Percentiles rank a stretch among this genome's conserved stretches.
Evolutionary conservation across 2,797 vertebrate species (phyloP).

Genomic region (Pangasius macronema): DNA sequence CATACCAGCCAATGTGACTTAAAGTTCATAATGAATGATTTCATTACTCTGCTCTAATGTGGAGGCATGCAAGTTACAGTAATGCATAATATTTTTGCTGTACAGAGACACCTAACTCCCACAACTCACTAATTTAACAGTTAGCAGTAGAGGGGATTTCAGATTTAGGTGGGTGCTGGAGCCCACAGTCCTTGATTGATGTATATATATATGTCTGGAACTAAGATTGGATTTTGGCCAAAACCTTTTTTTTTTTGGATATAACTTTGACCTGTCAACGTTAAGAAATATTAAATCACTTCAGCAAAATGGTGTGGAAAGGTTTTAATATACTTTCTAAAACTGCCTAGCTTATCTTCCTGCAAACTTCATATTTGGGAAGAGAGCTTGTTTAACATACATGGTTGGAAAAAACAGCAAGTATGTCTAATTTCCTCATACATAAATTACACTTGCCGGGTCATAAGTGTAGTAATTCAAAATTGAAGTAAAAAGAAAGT

Average conservation of each 20-base stretch:
- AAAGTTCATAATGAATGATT: constrained; percentile 19
- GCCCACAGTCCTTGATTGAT: neutral
- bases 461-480: neutral
- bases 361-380: neutral
- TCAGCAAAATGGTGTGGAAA: neutral
- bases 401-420: neutral
- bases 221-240: neutral
- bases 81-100: neutral
- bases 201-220: too few species aligned
- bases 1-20: neutral
- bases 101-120: neutral
- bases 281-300: neutral
- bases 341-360: neutral
- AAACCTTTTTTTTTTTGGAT: neutral
- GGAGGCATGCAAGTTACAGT: neutral
- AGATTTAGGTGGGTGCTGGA: constrained; percentile 9
- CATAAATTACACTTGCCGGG: neutral
- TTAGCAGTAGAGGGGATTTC: constrained; percentile 16
- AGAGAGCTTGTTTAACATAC: neutral
- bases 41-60: neutral
- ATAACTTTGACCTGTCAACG: neutral
- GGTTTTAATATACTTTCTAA: neutral
- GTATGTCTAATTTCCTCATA: neutral
- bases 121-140: neutral
- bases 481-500: neutral